These are phyloP conservation scores for Lichenostomus cassidix DNA, from an alignment of 2,113 vertebrate genomes.

Conservation along the genomic window DNA sequence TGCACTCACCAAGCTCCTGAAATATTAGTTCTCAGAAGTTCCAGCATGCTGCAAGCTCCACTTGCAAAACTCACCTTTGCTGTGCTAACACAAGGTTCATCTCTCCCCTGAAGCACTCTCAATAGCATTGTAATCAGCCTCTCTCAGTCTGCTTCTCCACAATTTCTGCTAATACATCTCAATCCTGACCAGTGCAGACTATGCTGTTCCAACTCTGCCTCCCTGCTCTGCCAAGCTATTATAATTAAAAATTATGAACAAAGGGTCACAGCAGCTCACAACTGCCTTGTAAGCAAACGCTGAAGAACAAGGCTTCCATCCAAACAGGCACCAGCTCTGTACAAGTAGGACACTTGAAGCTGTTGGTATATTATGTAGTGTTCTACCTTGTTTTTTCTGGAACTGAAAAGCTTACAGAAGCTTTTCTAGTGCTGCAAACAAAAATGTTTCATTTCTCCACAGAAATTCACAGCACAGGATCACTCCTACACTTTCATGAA, in stretches of 20 bases:
- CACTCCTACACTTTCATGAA: slow-evolving; percentile 12
- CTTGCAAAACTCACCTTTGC: background rate
- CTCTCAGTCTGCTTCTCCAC: background rate
- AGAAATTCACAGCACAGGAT: background rate
- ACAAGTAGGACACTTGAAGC: background rate
- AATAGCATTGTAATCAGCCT: accelerated
- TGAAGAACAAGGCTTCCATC: slow-evolving; percentile 39
- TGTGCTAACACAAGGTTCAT: background rate
- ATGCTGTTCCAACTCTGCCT: background rate
- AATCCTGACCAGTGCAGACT: background rate
- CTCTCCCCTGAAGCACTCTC: background rate
- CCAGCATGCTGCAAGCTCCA: background rate
- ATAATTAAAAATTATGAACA: slow-evolving; percentile 17
- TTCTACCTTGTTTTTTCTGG: background rate
- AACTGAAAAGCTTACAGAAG: slow-evolving; percentile 18
- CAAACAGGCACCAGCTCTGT: background rate
- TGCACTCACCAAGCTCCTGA: background rate
- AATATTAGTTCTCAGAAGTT: background rate
- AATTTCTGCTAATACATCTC: background rate
- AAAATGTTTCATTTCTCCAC: slow-evolving; percentile 19
- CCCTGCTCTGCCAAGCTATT: slow-evolving; percentile 42
- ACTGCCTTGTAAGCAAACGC: slow-evolving; percentile 31
- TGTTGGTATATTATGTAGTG: background rate
- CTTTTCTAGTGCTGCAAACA: background rate
- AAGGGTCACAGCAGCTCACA: slow-evolving; percentile 40